Evolutionary conservation across 2,888 invertebrate genomes (phyloP).

Genomic region (Ectobius pallidus): DNA sequence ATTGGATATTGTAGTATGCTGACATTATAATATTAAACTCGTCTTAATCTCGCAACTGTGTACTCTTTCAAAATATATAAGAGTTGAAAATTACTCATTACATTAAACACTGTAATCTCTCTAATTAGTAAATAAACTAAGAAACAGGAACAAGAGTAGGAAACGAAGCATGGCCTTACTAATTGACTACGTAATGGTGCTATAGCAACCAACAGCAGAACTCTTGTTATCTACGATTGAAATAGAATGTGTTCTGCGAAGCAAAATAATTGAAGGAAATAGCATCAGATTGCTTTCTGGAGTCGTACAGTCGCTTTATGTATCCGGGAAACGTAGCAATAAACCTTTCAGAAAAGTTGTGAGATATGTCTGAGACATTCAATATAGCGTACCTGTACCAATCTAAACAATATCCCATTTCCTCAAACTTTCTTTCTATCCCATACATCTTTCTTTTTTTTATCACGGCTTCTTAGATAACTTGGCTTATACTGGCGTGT

Average conservation of each 20-base stretch:
- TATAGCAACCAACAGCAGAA: too few species aligned
- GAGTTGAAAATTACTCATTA: too few species aligned
- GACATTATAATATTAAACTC: too few species aligned
- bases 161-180: too few species aligned
- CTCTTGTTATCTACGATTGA: too few species aligned
- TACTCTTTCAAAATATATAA: too few species aligned
- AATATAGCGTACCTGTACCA: background rate
- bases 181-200: too few species aligned
- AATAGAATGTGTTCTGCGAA: background rate
- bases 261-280: background rate
- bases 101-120: too few species aligned
- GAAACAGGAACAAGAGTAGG: too few species aligned
- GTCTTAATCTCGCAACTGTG: too few species aligned
- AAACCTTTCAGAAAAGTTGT: background rate
- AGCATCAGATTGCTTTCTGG: background rate
- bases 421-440: background rate
- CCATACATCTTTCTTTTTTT: background rate
- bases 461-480: background rate
- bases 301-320: background rate
- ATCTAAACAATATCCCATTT: constrained; percentile 8
- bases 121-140: too few species aligned
- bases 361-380: background rate
- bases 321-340: background rate
- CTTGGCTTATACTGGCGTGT: background rate
- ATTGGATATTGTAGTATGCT: too few species aligned